Evolutionary conservation across 92 coral and sea anemone species (phyloP).

Genomic region (Actinostola sp.): DNA sequence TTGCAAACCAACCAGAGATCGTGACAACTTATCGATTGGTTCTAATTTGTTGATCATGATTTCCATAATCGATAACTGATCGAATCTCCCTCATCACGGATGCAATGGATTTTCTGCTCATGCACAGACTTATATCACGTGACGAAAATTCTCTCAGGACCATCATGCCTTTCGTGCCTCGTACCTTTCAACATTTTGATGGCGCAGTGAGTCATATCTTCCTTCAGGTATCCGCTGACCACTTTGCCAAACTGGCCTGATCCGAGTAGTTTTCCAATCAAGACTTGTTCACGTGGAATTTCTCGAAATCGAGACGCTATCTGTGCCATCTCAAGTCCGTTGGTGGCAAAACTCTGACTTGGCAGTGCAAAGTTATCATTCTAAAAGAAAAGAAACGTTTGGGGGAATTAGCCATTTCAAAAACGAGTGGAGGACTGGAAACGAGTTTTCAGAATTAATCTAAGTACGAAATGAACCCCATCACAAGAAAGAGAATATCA

Average conservation of each 20-base stretch:
- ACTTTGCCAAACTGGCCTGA: conserved; percentile 18
- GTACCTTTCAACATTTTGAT: conserved; percentile 25
- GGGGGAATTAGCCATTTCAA: background rate
- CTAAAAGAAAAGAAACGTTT: conserved; percentile 16
- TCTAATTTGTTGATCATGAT: no score
- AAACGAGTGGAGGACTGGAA: background rate
- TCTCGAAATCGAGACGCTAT: conserved; percentile 12
- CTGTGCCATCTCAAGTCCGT: conserved; percentile 30
- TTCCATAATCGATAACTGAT: no score
- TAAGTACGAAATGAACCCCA: no score
- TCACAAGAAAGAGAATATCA: no score
- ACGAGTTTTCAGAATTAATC: background rate
- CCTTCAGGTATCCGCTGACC: conserved; percentile 14
- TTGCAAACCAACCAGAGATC: background rate
- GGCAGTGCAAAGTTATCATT: background rate
- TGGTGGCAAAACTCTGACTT: conserved; percentile 1
- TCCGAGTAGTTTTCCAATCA: conserved; percentile 24
- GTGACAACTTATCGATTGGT: no score
- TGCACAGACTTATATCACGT: background rate
- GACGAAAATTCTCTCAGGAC: background rate
- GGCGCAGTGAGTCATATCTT: conserved; percentile 13
- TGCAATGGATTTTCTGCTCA: background rate
- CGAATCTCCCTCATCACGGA: no score
- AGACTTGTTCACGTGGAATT: conserved; percentile 26
- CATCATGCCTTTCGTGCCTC: no score